Percentiles rank a stretch among this genome's conserved stretches.
phyloP scores from a whole-genome alignment of 2,113 vertebrate species.

The Sinocyclocheilus anshuiensis region DNA sequence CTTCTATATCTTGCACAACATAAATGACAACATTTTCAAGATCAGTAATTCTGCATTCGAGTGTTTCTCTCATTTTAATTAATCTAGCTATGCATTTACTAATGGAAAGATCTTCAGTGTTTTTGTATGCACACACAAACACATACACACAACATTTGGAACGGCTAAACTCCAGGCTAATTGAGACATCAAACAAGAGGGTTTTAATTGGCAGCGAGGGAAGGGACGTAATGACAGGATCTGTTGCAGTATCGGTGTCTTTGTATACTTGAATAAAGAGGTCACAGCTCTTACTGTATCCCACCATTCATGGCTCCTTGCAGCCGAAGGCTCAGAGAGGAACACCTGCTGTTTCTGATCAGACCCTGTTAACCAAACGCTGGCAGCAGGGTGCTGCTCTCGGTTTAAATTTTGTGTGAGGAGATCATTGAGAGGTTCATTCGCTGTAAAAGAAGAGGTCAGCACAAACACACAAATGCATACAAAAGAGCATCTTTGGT shows the following conservation, averaged over 20 bases:
- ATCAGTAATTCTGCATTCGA: not conserved
- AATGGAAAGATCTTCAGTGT: not conserved
- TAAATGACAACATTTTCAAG: not conserved
- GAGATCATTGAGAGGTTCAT: slow-evolving; percentile 52
- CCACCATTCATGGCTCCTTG: slow-evolving; percentile 65
- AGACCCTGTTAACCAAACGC: slow-evolving; percentile 71
- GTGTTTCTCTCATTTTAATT: not conserved
- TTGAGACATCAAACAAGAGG: slow-evolving; percentile 77
- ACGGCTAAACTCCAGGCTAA: slow-evolving; percentile 57
- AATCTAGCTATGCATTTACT: not conserved
- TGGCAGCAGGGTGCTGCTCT: slow-evolving; percentile 68
- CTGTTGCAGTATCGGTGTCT: slow-evolving; percentile 68
- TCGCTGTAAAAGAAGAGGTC: slow-evolving; percentile 45
- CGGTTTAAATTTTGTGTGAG: slow-evolving; percentile 59
- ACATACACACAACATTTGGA: slow-evolving; percentile 18
- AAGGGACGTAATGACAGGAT: slow-evolving; percentile 64
- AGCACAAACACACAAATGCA: slow-evolving; percentile 20
- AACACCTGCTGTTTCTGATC: slow-evolving; percentile 78
- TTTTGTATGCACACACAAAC: slow-evolving; percentile 14
- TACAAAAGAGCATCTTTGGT: slow-evolving; percentile 38
- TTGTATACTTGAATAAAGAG: slow-evolving; percentile 73
- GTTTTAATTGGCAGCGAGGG: slow-evolving; percentile 71
- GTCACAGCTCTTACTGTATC: slow-evolving; percentile 72
- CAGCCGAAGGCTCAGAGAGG: slow-evolving; percentile 66
- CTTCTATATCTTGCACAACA: not conserved